These are phyloP conservation scores for Deroplatys truncata DNA, from an alignment of 2,888 invertebrate species.

Conservation along the genomic window DNA sequence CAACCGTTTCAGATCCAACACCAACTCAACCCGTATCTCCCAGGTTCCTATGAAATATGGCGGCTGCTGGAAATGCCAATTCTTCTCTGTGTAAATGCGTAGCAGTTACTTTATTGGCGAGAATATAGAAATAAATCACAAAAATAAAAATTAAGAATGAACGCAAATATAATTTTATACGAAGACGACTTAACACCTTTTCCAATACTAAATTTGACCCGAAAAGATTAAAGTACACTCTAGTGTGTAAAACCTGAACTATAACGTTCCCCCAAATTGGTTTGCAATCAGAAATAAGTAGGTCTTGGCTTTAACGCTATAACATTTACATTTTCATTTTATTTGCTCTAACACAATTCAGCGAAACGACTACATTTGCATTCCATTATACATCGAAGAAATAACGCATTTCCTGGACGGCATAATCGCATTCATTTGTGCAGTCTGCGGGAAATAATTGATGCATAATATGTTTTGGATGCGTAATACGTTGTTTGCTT, in stretches of 20 bases:
- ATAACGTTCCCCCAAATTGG: background rate
- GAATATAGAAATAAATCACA: background rate
- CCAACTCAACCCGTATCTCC: background rate
- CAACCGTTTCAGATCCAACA: background rate
- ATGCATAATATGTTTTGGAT: too few relatives aligned
- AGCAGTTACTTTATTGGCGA: background rate
- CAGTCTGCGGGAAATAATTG: too few relatives aligned
- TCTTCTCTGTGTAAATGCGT: background rate
- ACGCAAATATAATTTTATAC: background rate
- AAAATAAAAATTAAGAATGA: background rate
- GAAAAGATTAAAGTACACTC: background rate
- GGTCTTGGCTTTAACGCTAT: too few relatives aligned
- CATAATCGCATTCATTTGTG: too few relatives aligned
- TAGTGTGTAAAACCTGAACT: background rate
- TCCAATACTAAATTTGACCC: background rate
- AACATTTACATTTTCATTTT: too few relatives aligned
- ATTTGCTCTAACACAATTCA: too few relatives aligned
- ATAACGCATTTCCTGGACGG: too few relatives aligned
- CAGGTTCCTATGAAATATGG: slow-evolving; percentile 3
- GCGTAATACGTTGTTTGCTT: too few relatives aligned
- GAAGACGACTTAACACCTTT: background rate
- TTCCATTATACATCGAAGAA: too few relatives aligned
- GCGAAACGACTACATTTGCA: too few relatives aligned
- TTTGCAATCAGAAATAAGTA: too few relatives aligned
- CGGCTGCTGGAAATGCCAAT: slow-evolving; percentile 10